Base-by-base conservation (phyloP, 2,888 invertebrate genomes). In the Andrena bicolor region DNA sequence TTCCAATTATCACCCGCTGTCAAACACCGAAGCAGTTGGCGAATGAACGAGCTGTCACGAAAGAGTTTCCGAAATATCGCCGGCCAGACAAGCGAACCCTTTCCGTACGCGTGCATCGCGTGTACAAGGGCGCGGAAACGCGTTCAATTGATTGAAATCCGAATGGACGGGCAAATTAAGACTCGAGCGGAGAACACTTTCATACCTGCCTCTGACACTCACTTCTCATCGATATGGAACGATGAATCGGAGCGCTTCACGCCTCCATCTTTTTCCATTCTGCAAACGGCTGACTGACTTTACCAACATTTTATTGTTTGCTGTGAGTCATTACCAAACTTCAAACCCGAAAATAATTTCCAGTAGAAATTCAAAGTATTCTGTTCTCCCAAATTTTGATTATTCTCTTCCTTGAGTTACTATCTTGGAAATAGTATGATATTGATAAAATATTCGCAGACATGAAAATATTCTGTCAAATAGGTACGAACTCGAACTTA, bases 91-190 rank as follows among this genome's bases (percentile, higher is more conserved):
- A 70, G 51, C 60, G 32, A 76, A 58, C 69, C 51, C 72, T 84
- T 80, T 66, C 68, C 23, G 61, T 23, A 53, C 61, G 77, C 80
- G 68, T 81, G 32, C 28, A 63, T 76, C 76, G 77, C 85, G 80
- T 78, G 76, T 49, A 48, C n/a, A 77, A 80, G 69, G 76, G 76
- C 65, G 64, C 28, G 32, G 60, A 48, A 61, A 70, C 65, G 28
- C 70, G 85, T 68, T 72, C 49, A 73, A 74, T 87, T 82, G 86
- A 88, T 88, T 76, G 84, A 78, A 88, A 86, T 68, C 72, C 32
- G 84, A 80, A 74, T 61, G 32, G 88, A 86, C 88, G 83, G 88
- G 80, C 81, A 83, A 88, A 88, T 88, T 86, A 86, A 88, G 88
- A 85, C 76, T 85, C 72, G 63, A 66, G 78, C 60, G 73, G 56